phyloP scores from a whole-genome alignment of 1,140 invertebrate genomes.

The Drosophila arizonae region DNA sequence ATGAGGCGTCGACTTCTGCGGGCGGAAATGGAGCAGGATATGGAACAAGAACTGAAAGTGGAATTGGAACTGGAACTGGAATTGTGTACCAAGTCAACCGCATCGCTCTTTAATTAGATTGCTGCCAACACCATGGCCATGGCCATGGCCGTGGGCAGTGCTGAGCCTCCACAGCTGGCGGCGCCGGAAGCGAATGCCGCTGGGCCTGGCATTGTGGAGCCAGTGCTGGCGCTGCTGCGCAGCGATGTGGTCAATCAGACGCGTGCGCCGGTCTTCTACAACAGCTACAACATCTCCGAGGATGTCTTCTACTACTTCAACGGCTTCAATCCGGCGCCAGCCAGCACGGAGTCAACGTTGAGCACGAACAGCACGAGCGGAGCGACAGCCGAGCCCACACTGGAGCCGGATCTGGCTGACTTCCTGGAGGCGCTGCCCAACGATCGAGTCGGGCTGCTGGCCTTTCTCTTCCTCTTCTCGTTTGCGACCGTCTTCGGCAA shows the following conservation, averaged over 20 bases:
- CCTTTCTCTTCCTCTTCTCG: conserved; percentile 94
- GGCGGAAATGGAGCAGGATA: conserved; percentile 2
- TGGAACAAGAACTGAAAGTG: conserved; percentile 28
- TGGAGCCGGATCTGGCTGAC: conserved; percentile 72
- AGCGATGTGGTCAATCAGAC: conserved; percentile 59
- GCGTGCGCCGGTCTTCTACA: conserved; percentile 59
- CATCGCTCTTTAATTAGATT: conserved; percentile 53
- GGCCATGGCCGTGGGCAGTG: conserved; percentile 35
- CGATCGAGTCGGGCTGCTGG: conserved; percentile 90
- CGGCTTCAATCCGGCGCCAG: conserved; percentile 56
- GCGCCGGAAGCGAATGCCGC: conserved; percentile 55
- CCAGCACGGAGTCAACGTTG: conserved; percentile 54
- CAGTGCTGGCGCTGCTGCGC: conserved; percentile 63
- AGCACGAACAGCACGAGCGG: conserved; percentile 27
- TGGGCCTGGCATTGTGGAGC: conserved; percentile 35
- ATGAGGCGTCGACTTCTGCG: conserved; percentile 57
- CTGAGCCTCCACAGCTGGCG: conserved; percentile 26
- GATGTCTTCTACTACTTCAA: conserved; percentile 80
- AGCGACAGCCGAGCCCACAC: conserved; percentile 49
- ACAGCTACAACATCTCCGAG: conserved; percentile 79
- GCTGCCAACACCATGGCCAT: conserved; percentile 20
- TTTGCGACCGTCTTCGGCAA: conserved; percentile 98
- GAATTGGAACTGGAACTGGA: conserved; percentile 26
- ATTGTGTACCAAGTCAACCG: conserved; percentile 53
- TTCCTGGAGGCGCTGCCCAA: conserved; percentile 84